Base-by-base conservation (phyloP, 30 jellyfish, hydroid and myxozoan genomes). In the Morbakka virulenta region DNA sequence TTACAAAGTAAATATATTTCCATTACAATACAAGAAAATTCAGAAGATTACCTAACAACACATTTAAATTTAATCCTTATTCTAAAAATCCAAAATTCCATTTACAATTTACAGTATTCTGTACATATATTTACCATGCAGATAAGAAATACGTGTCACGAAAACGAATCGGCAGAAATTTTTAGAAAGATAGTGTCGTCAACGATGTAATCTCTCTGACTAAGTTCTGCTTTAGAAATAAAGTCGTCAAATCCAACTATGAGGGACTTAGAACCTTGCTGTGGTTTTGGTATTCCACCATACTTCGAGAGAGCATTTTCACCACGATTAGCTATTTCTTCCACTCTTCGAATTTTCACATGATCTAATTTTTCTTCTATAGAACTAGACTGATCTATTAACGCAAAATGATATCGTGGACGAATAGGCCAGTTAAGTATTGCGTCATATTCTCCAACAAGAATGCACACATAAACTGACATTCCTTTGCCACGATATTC, bases 191-290 rank as follows among this genome's bases (percentile, higher is more conserved):
- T 29, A 1, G 90, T 72, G 35, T 89, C 97, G 32, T 89, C 97
- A 2, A 68, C 74, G 35, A 89, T 66, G 30, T 82, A 89, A 23
- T 69, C 64, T 61, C 90, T 35, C 64, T 79, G 75, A 6, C 83
- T 64, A 52, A 82, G 96, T 50, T 91, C 88, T 9, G 76, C 80
- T 52, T 91, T 96, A 31, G 95, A 52, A 24, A 91, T 74, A 81
- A 91, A 91, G 50, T 91, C 98, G 35, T 85, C 96, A 73, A 84
- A 91, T 25, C 96, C 96, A 71, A 84, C 94, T 12, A 84, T 91
- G 24, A 85, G 71, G 1, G 96, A 87, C 57, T 91, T 91, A 26
- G 84, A 57, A 73, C 95, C 92, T 28, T 72, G 74, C 9, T 66
- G 77, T 1, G 97, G 97, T 64, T 95, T 23, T 1, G 94, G 94